Conservation (phyloP, 2,113 vertebrate genomes). For the Shinisaurus crocodilurus region DNA sequence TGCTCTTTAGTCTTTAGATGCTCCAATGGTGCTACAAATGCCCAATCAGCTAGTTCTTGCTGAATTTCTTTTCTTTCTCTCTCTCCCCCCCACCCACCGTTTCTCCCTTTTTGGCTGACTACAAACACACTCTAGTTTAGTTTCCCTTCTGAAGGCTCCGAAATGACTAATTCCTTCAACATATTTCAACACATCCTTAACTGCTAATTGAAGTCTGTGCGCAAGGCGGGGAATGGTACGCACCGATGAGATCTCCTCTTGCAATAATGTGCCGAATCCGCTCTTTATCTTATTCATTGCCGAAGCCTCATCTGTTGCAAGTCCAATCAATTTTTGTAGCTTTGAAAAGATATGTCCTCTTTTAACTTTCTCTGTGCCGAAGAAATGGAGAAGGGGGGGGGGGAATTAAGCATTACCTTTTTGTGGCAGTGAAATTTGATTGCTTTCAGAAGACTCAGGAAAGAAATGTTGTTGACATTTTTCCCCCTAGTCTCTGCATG, state of each 20-base stretch:
- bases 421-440: constrained; percentile 75
- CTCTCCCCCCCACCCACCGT: accelerated
- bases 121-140: constrained; percentile 63
- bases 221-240: constrained; percentile 57
- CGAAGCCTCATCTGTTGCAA: constrained; percentile 60
- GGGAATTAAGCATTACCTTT: constrained; percentile 74
- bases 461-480: constrained; percentile 74
- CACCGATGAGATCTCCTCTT: constrained; percentile 64
- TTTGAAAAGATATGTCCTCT: constrained; percentile 68
- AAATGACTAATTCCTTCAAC: constrained; percentile 74
- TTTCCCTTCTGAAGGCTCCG: constrained; percentile 64
- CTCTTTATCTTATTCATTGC: constrained; percentile 65
- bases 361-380: constrained; percentile 68
- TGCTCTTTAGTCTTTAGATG: constrained; percentile 72
- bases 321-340: constrained; percentile 68
- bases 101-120: constrained; percentile 44
- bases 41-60: constrained; percentile 69
- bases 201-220: constrained; percentile 76
- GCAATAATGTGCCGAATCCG: constrained; percentile 56
- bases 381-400: constrained; percentile 39
- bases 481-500: constrained; percentile 64
- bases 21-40: constrained; percentile 72
- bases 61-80: constrained; percentile 52
- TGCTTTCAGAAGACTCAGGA: constrained; percentile 72
- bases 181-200: constrained; percentile 75